These are phyloP conservation scores for Syngnathus acus DNA, from an alignment of 2,797 vertebrate genomes.

Conservation along the genomic window DNA sequence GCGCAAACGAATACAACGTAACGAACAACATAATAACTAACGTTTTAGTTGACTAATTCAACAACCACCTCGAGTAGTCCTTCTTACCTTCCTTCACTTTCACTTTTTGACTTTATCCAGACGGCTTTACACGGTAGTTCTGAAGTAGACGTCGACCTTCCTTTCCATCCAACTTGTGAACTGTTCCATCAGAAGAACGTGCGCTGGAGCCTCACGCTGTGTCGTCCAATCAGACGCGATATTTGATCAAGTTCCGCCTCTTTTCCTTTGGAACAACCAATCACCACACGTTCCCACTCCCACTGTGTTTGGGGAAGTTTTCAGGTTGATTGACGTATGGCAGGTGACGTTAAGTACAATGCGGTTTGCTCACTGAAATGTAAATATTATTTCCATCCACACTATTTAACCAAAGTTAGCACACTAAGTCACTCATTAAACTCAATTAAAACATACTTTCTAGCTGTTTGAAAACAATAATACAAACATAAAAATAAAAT, in stretches of 20 bases:
- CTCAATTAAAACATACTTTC: neutral
- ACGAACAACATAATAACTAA: neutral
- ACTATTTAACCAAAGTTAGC: neutral
- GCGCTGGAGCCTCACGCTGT: constrained; percentile 19
- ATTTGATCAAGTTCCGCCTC: constrained; percentile 33
- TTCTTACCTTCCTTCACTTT: constrained; percentile 3
- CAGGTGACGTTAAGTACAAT: constrained; percentile 37
- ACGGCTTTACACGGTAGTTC: neutral
- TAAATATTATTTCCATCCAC: neutral
- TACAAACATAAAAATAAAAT: constrained; percentile 24
- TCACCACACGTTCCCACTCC: constrained; percentile 14
- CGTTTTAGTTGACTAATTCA: neutral
- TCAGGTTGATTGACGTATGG: constrained; percentile 49
- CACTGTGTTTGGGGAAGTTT: constrained; percentile 2
- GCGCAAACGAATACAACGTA: neutral
- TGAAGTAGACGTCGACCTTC: neutral
- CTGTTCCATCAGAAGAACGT: constrained; percentile 2
- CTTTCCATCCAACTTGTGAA: constrained; percentile 1
- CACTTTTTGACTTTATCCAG: constrained; percentile 1
- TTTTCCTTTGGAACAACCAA: constrained; percentile 35
- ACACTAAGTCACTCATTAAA: neutral
- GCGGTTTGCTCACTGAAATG: neutral
- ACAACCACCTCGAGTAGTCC: neutral
- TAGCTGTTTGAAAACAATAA: constrained; percentile 19
- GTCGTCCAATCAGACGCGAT: constrained; percentile 44